A percentile compares a stretch with the other conserved stretches of the same genome.
phyloP scores from a whole-genome alignment of 2,888 invertebrate species.

The Agrochola macilenta region DNA sequence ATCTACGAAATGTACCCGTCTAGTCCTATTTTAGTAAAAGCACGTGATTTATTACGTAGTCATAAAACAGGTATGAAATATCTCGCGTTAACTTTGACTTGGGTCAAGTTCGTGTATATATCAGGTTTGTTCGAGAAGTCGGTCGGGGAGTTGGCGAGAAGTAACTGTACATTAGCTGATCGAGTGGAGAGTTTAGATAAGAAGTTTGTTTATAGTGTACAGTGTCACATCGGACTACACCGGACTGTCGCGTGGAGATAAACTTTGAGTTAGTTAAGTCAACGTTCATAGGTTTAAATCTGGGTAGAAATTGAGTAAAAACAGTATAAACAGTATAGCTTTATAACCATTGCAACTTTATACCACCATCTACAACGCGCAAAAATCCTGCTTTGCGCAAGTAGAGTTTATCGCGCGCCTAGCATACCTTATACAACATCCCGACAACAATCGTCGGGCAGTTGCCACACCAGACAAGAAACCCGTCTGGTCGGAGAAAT shows the following conservation, averaged over 20 bases:
- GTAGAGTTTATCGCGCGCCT: no score
- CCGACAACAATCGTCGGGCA: no score
- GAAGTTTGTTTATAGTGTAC: slow-evolving; percentile 14
- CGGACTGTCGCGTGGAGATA: slow-evolving; percentile 4
- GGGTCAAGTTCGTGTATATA: slow-evolving; percentile 4
- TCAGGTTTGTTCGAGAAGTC: slow-evolving; percentile 1
- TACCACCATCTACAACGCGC: no score
- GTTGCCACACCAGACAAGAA: no score
- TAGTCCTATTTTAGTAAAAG: not conserved
- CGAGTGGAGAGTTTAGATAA: not conserved
- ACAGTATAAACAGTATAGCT: no score
- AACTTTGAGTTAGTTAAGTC: not conserved
- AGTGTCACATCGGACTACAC: not conserved
- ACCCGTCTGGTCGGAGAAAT: no score
- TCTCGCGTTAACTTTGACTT: not conserved
- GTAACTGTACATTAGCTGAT: slow-evolving; percentile 20
- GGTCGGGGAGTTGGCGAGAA: slow-evolving; percentile 18
- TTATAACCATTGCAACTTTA: not conserved
- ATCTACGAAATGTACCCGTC: not conserved
- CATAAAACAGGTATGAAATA: slow-evolving; percentile 3
- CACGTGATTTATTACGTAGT: not conserved
- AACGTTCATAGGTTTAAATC: no score
- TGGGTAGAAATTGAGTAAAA: no score
- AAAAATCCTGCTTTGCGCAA: no score
- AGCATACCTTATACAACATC: no score